phyloP scores from a whole-genome alignment of 2,888 invertebrate species.

The Lissonota sp. region DNA sequence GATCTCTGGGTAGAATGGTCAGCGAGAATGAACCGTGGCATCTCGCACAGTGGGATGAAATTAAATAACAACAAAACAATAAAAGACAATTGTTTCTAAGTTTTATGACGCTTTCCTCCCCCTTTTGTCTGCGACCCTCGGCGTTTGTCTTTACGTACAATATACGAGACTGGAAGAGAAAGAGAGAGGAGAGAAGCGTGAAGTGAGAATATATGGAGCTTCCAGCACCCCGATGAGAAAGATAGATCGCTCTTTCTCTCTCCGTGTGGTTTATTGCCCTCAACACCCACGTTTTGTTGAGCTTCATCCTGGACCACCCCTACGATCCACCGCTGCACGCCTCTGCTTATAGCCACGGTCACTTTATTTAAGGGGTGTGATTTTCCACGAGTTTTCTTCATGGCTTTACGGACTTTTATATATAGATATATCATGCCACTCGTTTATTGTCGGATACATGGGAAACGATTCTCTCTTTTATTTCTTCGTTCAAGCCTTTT shows the following conservation, averaged over 20 bases:
- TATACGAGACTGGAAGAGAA: slow-evolving; percentile 19
- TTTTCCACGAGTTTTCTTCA: slow-evolving; percentile 61
- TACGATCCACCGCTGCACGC: slow-evolving; percentile 60
- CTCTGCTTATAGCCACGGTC: slow-evolving; percentile 65
- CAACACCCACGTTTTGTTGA: slow-evolving; percentile 70
- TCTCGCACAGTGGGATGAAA: slow-evolving; percentile 77
- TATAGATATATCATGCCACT: slow-evolving; percentile 31
- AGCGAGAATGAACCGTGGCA: slow-evolving; percentile 47
- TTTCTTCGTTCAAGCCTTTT: background rate
- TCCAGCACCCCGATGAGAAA: slow-evolving; percentile 69
- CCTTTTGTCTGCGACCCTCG: slow-evolving; percentile 34
- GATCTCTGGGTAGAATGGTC: slow-evolving; percentile 41
- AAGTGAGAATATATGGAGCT: slow-evolving; percentile 54
- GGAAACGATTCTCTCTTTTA: slow-evolving; percentile 19
- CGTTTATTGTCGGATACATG: slow-evolving; percentile 40
- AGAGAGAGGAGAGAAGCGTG: slow-evolving; percentile 48
- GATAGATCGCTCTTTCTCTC: slow-evolving; percentile 62
- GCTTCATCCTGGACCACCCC: slow-evolving; percentile 65
- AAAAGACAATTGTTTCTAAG: slow-evolving; percentile 84
- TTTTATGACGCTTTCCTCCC: slow-evolving; percentile 79
- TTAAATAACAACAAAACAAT: slow-evolving; percentile 84
- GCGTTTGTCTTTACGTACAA: slow-evolving; percentile 37
- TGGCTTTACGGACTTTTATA: slow-evolving; percentile 2
- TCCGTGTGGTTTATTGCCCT: slow-evolving; percentile 73
- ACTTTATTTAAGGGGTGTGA: slow-evolving; percentile 78